Evolutionary conservation across 2,888 invertebrate genomes (phyloP).

Genomic region (Marasmarcha lunaedactyla): DNA sequence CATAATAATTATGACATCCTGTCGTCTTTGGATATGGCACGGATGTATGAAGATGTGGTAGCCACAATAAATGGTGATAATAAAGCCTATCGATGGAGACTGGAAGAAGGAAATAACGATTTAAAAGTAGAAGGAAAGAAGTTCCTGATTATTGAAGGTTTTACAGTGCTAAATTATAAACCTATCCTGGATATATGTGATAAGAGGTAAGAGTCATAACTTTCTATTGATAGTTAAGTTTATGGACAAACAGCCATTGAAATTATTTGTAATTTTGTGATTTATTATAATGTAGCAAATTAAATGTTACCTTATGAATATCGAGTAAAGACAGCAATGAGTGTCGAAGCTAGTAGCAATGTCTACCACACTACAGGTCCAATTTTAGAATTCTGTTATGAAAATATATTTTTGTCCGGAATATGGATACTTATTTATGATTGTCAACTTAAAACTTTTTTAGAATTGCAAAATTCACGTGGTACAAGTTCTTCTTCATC

Average conservation of each 20-base stretch:
- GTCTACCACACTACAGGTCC: not conserved
- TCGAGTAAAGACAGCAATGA: no score
- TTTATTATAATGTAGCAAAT: no score
- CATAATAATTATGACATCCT: slow-evolving; percentile 84
- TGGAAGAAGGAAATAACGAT: slow-evolving; percentile 11
- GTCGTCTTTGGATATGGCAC: slow-evolving; percentile 78
- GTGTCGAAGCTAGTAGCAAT: no score
- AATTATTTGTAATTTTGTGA: no score
- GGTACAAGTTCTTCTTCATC: no score
- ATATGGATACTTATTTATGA: no score
- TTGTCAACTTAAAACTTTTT: no score
- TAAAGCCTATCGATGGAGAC: slow-evolving; percentile 16
- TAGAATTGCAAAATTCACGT: no score
- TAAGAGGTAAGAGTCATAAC: slow-evolving; percentile 55
- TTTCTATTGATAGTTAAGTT: not conserved
- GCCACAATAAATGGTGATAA: slow-evolving; percentile 32
- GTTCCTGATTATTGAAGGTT: slow-evolving; percentile 81
- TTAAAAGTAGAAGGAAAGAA: slow-evolving; percentile 29
- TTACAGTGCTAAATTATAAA: slow-evolving; percentile 78
- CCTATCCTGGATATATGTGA: slow-evolving; percentile 77
- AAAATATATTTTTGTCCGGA: no score
- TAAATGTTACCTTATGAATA: no score
- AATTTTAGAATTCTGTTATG: no score
- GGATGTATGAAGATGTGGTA: slow-evolving; percentile 73
- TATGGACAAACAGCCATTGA: not conserved